Conservation (phyloP, 2,888 invertebrate species). For the Thereva unica region DNA sequence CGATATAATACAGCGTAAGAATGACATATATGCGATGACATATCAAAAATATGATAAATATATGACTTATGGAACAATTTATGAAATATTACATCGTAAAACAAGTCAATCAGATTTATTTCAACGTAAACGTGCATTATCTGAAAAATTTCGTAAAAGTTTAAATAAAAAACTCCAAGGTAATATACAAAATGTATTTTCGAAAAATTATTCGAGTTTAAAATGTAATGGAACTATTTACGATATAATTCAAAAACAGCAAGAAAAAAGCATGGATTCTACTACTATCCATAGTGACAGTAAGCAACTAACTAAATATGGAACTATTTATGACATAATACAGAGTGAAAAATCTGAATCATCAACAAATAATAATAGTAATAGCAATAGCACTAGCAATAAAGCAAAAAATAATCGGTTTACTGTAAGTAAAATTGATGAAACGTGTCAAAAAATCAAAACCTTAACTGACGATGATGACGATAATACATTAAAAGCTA, state of each 20-base stretch:
- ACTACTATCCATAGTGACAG: conserved; percentile 26
- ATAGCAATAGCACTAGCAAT: conserved; percentile 31
- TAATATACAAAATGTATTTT: conserved; percentile 13
- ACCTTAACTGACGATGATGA: not conserved
- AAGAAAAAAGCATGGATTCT: conserved; percentile 31
- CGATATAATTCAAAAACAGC: conserved; percentile 55
- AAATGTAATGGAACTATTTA: conserved; percentile 54
- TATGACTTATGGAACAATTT: conserved; percentile 59
- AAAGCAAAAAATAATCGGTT: conserved; percentile 50
- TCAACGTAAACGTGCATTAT: conserved; percentile 55
- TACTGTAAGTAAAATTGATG: conserved; percentile 56
- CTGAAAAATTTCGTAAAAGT: conserved; percentile 49
- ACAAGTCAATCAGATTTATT: conserved; percentile 50
- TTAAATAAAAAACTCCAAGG: conserved; percentile 12
- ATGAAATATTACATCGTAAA: conserved; percentile 58
- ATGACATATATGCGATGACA: conserved; percentile 54
- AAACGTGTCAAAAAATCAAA: conserved; percentile 42
- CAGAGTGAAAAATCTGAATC: conserved; percentile 48
- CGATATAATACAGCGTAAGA: conserved; percentile 58
- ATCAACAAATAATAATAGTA: conserved; percentile 44
- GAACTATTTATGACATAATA: conserved; percentile 58
- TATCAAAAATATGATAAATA: conserved; percentile 58
- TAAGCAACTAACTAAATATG: conserved; percentile 50
- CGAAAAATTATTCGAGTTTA: conserved; percentile 36
- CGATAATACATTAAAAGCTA: conserved; percentile 12